Evolutionary conservation across 2,888 invertebrate genomes (phyloP).

Genomic region (Dioctria rufipes): DNA sequence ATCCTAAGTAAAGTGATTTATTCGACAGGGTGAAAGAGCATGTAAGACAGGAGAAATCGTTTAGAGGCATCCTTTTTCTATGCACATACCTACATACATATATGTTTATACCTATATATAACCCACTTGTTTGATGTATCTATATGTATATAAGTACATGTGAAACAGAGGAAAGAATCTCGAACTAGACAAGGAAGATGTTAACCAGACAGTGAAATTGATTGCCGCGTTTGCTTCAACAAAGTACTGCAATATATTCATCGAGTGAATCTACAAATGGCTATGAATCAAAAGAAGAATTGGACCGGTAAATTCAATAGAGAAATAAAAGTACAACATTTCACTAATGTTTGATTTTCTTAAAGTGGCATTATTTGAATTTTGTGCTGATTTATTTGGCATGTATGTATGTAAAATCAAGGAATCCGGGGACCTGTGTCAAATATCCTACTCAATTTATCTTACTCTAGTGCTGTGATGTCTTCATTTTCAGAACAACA

Average conservation of each 20-base stretch:
- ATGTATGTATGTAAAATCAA: background rate
- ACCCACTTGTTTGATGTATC: background rate
- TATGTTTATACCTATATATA: background rate
- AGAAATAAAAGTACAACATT: conserved; percentile 31
- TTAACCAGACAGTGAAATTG: conserved; percentile 55
- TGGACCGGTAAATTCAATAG: conserved; percentile 51
- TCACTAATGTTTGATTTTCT: conserved; percentile 44
- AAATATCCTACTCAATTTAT: background rate
- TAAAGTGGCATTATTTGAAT: conserved; percentile 16
- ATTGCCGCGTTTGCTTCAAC: conserved; percentile 55
- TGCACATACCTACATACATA: conserved; percentile 7
- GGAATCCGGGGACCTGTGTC: background rate
- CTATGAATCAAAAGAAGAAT: conserved; percentile 49
- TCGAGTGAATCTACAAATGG: conserved; percentile 47
- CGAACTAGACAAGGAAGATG: conserved; percentile 53
- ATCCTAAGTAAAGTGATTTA: conserved; percentile 53
- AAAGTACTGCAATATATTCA: conserved; percentile 54
- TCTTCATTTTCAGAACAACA: no score
- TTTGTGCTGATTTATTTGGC: background rate
- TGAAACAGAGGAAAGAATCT: conserved; percentile 42
- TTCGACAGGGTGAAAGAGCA: conserved; percentile 47
- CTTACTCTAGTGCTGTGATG: no score
- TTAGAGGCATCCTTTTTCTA: conserved; percentile 40
- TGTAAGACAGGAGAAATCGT: conserved; percentile 54
- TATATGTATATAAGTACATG: conserved; percentile 10